Percentiles rank a stretch among this genome's conserved stretches.
Evolutionary conservation across 2,113 vertebrate species (phyloP).

Genomic region (Myrmecophaga tridactyla): DNA sequence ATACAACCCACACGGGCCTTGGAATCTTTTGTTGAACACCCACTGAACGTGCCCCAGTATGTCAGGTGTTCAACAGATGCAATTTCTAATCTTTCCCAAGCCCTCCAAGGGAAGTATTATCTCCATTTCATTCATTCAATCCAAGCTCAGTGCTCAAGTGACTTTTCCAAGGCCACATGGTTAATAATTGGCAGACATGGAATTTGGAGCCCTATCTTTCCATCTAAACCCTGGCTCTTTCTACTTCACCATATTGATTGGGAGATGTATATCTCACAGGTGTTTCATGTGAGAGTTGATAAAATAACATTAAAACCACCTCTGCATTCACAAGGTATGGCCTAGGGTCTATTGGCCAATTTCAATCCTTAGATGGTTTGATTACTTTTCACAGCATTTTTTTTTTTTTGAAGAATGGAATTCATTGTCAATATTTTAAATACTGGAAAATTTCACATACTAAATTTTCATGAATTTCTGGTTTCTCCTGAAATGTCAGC

Average conservation of each 20-base stretch:
- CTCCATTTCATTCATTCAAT: neutral
- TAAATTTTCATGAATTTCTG: neutral
- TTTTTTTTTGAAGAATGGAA: neutral
- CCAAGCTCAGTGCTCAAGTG: neutral
- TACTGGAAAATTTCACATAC: neutral
- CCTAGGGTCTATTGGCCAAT: rapidly evolving
- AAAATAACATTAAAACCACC: neutral
- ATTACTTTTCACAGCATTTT: neutral
- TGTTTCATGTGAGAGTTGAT: rapidly evolving
- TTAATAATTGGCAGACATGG: neutral
- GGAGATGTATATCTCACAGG: rapidly evolving
- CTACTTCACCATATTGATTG: too few species aligned
- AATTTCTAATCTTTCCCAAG: neutral
- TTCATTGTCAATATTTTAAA: neutral
- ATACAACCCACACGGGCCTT: neutral
- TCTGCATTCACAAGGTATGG: neutral
- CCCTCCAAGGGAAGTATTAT: neutral
- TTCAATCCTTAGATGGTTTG: neutral
- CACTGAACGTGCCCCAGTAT: neutral
- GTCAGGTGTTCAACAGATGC: neutral
- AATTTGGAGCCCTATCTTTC: neutral
- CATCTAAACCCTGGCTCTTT: neutral
- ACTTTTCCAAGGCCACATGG: neutral
- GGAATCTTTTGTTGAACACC: neutral
- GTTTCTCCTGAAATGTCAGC: conserved; percentile 50